Conservation (phyloP, 2,113 vertebrate genomes). For the Cathartes aura region DNA sequence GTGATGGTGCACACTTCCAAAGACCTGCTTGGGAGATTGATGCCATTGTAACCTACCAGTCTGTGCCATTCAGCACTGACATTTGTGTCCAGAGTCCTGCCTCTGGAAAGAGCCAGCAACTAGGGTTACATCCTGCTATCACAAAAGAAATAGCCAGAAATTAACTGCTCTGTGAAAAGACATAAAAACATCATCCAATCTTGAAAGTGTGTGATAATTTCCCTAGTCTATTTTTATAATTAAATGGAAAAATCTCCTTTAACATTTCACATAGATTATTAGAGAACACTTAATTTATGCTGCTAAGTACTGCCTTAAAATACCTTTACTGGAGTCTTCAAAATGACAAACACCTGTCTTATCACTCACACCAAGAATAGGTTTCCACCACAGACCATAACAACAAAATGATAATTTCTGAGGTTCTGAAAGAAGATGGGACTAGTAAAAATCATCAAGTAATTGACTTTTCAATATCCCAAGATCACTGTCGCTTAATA, state of each 20-base stretch:
- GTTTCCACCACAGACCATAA: slow-evolving; percentile 34
- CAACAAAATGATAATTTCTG: slow-evolving; percentile 49
- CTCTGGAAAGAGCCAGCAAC: neutral
- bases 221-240: neutral
- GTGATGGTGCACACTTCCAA: neutral
- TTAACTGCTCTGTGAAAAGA: neutral
- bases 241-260: neutral
- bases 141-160: neutral
- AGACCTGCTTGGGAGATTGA: neutral
- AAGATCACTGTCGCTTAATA: neutral
- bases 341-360: slow-evolving; percentile 67
- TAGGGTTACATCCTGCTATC: neutral
- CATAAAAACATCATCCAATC: neutral
- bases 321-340: slow-evolving; percentile 39
- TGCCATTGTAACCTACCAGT: too few species aligned
- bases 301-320: slow-evolving; percentile 19
- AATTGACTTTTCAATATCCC: slow-evolving; percentile 55
- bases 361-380: slow-evolving; percentile 20
- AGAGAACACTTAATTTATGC: slow-evolving; percentile 6
- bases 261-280: neutral
- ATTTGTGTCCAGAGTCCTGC: neutral
- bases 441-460: slow-evolving; percentile 28
- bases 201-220: neutral
- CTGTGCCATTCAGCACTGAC: neutral
- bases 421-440: slow-evolving; percentile 39